Base-by-base conservation (phyloP, 2,888 invertebrate genomes). In the Bellardia bayeri region DNA sequence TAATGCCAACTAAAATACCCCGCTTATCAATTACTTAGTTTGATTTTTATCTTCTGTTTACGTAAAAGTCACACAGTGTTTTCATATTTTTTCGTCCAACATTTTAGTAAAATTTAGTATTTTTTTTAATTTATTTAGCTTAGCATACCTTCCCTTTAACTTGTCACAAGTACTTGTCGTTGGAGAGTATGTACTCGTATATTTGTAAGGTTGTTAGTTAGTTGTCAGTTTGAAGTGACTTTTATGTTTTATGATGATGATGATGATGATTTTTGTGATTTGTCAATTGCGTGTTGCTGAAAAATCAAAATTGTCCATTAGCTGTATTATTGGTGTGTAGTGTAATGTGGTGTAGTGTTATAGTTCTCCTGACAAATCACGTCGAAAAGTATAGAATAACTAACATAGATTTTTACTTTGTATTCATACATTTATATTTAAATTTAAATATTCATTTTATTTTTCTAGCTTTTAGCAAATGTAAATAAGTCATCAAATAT, bases 251-350 rank as follows among this genome's bases (percentile, higher is more conserved):
- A 86, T 78, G 82, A 85, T 84, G 82, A 23, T 23, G 82, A 23
- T 23, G 23, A 75, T 80, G 71, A 76, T 85, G 76, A 85, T 87
- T 58, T 82, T 82, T 80, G 86, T 88, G 82, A 89, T 87, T 87
- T 90, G 90, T 89, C 89, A 89, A 89, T 92, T 90, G 91, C 92
- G 90, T 90, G 90, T 89, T 88, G 85, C 86, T 88, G 79, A 82
- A 89, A 88, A 89, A 89, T 89, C 89, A 82, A 88, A 89, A 89
- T 88, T 89, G 66, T 89, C 89, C 89, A 89, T 89, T 89, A 89
- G 87, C 82, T 66, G 54, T 83, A 86, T 79, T 79, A 82, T 69
- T 74, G 61, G 37, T 6, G 78, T 78, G 74, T 30, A 14, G 14
- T 33, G n/a, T 33, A 13, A 8, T 37, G 37, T 40, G 13, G 45